Conservation (phyloP, 2,797 vertebrate species). For the Muscicapa striata region DNA sequence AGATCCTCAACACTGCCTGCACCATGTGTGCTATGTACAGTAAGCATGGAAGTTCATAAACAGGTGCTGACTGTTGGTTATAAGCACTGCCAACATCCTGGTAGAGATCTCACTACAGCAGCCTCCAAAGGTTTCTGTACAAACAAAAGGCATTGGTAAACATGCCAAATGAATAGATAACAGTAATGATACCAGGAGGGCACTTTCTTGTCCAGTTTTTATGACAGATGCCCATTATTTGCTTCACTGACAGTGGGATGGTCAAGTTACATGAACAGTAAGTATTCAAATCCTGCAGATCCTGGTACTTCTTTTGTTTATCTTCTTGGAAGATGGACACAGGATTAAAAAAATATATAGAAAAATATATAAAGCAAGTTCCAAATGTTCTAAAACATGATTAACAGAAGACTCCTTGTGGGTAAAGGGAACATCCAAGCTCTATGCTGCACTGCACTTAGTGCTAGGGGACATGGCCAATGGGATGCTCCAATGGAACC, state of each 20-base stretch:
- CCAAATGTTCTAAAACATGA: neutral
- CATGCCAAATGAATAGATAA: neutral
- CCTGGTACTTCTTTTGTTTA: neutral
- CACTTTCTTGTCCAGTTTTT: neutral
- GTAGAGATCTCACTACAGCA: neutral
- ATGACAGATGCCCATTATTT: neutral
- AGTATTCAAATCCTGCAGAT: neutral
- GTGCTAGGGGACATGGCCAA: neutral
- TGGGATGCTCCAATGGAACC: neutral
- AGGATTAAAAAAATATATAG: neutral
- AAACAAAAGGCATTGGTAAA: neutral
- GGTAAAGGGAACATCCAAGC: neutral
- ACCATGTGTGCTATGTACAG: fast-evolving
- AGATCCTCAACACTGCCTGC: neutral
- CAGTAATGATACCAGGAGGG: neutral
- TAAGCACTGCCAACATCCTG: neutral
- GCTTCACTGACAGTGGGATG: neutral
- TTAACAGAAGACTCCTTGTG: neutral
- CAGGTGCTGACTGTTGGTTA: neutral
- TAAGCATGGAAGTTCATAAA: neutral
- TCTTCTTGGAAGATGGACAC: neutral
- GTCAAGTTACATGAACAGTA: neutral
- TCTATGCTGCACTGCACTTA: neutral
- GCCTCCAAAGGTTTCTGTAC: fast-evolving
- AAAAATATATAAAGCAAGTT: neutral